phyloP scores from a whole-genome alignment of 2,797 vertebrate genomes.

The Anolis apletophallus region DNA sequence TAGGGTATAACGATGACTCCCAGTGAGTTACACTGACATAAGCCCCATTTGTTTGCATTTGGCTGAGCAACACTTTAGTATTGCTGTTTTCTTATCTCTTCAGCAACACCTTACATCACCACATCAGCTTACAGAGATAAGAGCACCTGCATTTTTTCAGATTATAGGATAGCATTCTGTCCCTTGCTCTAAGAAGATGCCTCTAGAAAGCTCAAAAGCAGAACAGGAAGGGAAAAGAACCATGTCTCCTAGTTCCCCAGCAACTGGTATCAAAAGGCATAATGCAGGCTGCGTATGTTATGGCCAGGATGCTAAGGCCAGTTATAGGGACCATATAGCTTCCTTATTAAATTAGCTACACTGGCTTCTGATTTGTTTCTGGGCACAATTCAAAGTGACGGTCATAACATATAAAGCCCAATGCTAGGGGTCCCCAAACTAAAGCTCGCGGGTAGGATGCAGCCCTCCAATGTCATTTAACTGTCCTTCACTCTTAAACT shows the following conservation, averaged over 20 bases:
- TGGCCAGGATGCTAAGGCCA: too few relatives aligned
- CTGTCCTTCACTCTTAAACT: too few relatives aligned
- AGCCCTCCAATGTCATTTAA: too few relatives aligned
- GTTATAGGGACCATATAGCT: too few relatives aligned
- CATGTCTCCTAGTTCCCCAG: not conserved
- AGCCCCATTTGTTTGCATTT: too few relatives aligned
- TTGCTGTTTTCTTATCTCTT: not conserved
- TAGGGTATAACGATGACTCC: not conserved
- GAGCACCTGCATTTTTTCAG: not conserved
- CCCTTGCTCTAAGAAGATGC: not conserved
- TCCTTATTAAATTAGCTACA: too few relatives aligned
- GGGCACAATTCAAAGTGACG: too few relatives aligned
- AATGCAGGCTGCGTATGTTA: not conserved
- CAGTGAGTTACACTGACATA: not conserved
- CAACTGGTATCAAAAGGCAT: not conserved
- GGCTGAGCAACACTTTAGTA: not conserved
- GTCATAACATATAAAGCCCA: too few relatives aligned
- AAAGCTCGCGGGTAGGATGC: too few relatives aligned
- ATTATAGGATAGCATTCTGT: not conserved
- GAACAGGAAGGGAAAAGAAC: not conserved
- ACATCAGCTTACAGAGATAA: too few relatives aligned
- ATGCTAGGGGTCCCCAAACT: too few relatives aligned
- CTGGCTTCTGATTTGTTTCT: too few relatives aligned
- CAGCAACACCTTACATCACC: not conserved
- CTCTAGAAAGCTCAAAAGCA: not conserved